Evolutionary conservation across 2,888 invertebrate genomes (phyloP).

Genomic region (Timema cristinae): DNA sequence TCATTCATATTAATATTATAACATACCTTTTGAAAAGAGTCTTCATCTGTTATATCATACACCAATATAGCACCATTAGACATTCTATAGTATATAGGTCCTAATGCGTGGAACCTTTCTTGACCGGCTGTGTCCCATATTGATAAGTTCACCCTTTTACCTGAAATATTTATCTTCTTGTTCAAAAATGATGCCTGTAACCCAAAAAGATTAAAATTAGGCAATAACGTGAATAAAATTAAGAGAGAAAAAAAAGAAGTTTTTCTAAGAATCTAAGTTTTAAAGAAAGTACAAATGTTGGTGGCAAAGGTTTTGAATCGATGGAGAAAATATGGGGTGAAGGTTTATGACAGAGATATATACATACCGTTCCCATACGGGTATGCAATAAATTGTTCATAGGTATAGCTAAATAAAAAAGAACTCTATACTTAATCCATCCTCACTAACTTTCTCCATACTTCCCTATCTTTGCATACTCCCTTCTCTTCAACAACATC

Average conservation of each 20-base stretch:
- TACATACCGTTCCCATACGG: too few species aligned
- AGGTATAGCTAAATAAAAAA: too few species aligned
- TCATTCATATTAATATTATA: too few species aligned
- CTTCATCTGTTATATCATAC: conserved; percentile 96
- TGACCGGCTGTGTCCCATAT: conserved; percentile 99
- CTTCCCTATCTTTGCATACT: too few species aligned
- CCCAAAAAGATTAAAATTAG: not conserved
- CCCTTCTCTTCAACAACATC: too few species aligned
- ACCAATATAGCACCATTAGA: conserved; percentile 97
- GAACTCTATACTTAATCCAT: too few species aligned
- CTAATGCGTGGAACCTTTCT: conserved; percentile 93
- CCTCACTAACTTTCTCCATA: too few species aligned
- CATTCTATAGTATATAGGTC: conserved; percentile 96
- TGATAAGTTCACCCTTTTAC: conserved; percentile 82
- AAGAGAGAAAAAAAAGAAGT: not conserved
- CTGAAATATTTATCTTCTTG: conserved; percentile 87
- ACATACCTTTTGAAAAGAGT: conserved; percentile 86
- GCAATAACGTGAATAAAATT: not conserved
- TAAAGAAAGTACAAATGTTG: too few species aligned
- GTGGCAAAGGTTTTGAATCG: too few species aligned
- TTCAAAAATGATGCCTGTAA: conserved; percentile 92
- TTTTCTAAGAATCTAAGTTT: not conserved
- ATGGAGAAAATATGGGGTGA: too few species aligned
- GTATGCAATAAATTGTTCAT: too few species aligned
- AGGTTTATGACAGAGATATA: too few species aligned